Evolutionary conservation across 2,113 vertebrate species (phyloP).

Genomic region (Alethe castanea): DNA sequence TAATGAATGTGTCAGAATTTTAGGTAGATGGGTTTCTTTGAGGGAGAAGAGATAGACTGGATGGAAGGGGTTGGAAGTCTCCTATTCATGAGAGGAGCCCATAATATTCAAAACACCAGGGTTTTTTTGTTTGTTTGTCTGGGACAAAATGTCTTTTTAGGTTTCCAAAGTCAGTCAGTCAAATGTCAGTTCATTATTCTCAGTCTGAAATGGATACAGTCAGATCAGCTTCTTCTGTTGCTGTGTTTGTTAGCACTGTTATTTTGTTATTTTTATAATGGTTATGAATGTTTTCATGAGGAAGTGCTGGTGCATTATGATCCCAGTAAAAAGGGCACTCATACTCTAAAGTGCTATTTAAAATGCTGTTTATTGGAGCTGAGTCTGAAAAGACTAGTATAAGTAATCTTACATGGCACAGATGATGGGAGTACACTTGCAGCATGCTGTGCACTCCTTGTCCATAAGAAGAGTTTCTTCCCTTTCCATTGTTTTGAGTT

Average conservation of each 20-base stretch:
- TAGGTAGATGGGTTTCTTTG: not conserved
- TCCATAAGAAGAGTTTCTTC: not conserved
- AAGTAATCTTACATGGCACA: not conserved
- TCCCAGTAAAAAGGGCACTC: not conserved
- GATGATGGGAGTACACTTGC: not conserved
- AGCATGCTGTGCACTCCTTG: not conserved
- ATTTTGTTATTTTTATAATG: not conserved
- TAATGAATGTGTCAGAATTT: not conserved
- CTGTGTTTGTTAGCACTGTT: not conserved
- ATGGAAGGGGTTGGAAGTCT: not conserved
- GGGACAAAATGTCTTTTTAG: not conserved
- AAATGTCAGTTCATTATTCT: not conserved
- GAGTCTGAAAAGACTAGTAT: not conserved
- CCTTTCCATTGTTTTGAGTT: not conserved
- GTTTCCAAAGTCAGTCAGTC: not conserved
- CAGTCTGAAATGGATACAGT: not conserved
- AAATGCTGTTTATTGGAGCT: not conserved
- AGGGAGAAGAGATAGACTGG: not conserved
- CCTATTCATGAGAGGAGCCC: not conserved
- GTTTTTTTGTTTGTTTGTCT: not conserved
- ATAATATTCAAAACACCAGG: not conserved
- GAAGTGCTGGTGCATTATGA: not conserved
- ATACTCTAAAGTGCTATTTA: not conserved
- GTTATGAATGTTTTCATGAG: not conserved
- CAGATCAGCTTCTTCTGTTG: not conserved